phyloP scores from a whole-genome alignment of 2,113 vertebrate species.

The Eurystomus gularis region DNA sequence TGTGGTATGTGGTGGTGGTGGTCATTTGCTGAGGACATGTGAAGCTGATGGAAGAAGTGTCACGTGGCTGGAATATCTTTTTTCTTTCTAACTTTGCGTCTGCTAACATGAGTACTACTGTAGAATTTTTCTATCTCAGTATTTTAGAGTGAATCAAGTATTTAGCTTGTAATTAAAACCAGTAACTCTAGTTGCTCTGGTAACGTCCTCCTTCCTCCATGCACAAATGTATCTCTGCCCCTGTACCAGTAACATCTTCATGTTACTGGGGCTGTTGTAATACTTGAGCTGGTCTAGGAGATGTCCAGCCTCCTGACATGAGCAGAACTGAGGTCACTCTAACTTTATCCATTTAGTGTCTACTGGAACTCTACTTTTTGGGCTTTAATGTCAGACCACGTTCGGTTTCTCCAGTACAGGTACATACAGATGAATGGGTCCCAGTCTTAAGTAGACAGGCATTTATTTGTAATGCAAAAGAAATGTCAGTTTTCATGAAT shows the following conservation, averaged over 20 bases:
- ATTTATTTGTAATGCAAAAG: background rate
- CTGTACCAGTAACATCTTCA: rapidly evolving
- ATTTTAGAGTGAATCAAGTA: background rate
- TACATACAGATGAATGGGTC: background rate
- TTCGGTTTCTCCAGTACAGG: background rate
- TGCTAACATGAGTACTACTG: background rate
- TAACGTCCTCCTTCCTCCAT: background rate
- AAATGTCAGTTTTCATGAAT: background rate
- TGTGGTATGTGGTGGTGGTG: background rate
- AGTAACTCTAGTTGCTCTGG: background rate
- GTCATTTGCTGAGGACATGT: background rate
- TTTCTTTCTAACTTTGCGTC: background rate
- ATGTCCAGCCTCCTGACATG: background rate
- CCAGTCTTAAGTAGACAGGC: rapidly evolving
- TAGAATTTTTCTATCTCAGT: background rate
- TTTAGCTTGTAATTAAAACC: background rate
- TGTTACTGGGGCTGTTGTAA: background rate
- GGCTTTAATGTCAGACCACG: background rate
- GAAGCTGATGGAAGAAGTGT: background rate
- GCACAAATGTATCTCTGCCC: rapidly evolving
- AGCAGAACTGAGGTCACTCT: rapidly evolving
- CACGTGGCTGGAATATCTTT: rapidly evolving
- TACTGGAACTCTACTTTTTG: background rate
- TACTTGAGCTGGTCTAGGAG: background rate
- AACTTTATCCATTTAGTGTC: background rate